Evolutionary conservation across 2,888 invertebrate species (phyloP), one percentile per base, ranked within the genome.

Genomic region (Agrotis exclamationis): DNA sequence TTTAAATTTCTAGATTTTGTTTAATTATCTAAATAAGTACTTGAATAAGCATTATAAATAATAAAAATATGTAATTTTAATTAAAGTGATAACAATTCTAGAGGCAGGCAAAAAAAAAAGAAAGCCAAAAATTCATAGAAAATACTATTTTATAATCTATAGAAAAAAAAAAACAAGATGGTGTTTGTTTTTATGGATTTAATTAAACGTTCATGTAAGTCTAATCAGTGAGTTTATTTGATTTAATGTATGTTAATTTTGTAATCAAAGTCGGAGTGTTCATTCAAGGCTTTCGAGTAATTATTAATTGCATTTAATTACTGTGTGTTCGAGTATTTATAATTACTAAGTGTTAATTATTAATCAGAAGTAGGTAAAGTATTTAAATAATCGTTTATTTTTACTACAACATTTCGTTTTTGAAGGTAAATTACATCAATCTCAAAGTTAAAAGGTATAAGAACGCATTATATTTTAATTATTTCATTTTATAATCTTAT

Each of bases 241-340:
- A 64, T 76, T 71, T 47, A 60, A 64, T 50, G 39, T 54, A 50
- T 78, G 78, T 59, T 78, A 71, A 76, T 71, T 51, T 20, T 18
- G 71, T 44, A 78, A 76, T 73, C 39, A 53, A 47, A 66, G 39
- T 47, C 20, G 44, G 39, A 78, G 57, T 63, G 53, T 66, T 56
- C 62, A n/a, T 16, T 18, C 47, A 74, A 69, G 58, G 44, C 20
- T 75, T 59, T n/a, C 20, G 44, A n/a, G 59, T 57, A 53, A 70
- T 70, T 67, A 79, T 48, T 48, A 67, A 69, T 64, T 57, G 45
- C 39, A 47, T 3, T 53, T 80, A 76, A 80, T 76, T 67, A 62
- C 22, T 39, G 1, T n/a, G 44, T 50, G 64, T 62, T 60, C 56
- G 28, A 74, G 63, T 72, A 28, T 64, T 53, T 66, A 22, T 73